Evolutionary conservation across 1,140 invertebrate species (phyloP), one percentile per base, ranked within the genome.

Genomic region (Theocolax elegans): DNA sequence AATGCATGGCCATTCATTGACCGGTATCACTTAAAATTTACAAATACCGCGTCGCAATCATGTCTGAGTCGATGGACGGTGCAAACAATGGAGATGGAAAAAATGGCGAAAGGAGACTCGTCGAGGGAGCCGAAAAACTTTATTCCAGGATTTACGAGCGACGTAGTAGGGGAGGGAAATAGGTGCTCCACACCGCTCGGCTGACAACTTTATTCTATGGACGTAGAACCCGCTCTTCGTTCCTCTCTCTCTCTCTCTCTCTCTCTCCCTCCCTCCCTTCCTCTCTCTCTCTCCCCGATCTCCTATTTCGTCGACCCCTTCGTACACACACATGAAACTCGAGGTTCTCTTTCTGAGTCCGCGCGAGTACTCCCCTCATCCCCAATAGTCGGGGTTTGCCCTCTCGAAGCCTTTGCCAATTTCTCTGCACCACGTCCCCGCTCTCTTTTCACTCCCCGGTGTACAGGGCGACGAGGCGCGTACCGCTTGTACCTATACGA

Each of bases 121-220:
- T 48, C 49, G 48, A 38, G 42, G 29, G 59, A 59, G 76, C 3
- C 2, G 6, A n/a, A 49, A 27, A 54, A 76, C 71, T 72, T 75
- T 54, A 29, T 76, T 67, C 59, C 67, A 49, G 76, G 75, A 80
- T 80, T 80, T 80, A 77, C 77, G 75, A 76, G 74, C 67, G n/a
- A 51, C 48, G 44, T 74, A 72, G 72, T 75, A 69, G 66, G 65
- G 65, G 74, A 40, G 71, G 70, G 73, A 65, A 72, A 74, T 77
- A 49, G 48, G 48, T 49, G 48, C 75, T 75, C 71, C 60, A 68
- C 56, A 51, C 64, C n/a, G n/a, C n/a, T 46, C 71, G 54, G 42
- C 66, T 75, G 76, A 78, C 78, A 76, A 77, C 74, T 79, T 75
- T 73, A 77, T 74, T 77, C 73, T 75, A 74, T 74, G 66, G 72